Percentiles rank a stretch among this genome's conserved stretches.
phyloP scores from a whole-genome alignment of 2,888 invertebrate genomes.

The Drosophila ustulata region DNA sequence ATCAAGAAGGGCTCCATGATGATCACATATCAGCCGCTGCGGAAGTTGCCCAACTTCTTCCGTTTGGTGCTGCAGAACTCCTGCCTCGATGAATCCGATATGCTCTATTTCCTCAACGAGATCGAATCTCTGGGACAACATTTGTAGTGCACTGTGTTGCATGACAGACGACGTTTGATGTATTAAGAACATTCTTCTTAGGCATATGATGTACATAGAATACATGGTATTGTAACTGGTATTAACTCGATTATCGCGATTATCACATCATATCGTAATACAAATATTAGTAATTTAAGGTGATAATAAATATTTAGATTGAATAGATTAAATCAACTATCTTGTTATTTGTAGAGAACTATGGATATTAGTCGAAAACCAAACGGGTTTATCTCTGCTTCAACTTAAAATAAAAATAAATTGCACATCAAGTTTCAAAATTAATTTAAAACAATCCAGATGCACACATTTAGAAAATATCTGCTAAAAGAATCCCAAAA shows the following conservation, averaged over 20 bases:
- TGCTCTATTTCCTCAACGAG: slow-evolving; percentile 94
- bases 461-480: too few relatives aligned
- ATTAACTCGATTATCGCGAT: slow-evolving; percentile 32
- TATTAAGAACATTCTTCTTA: slow-evolving; percentile 62
- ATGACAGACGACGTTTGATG: slow-evolving; percentile 3
- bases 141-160: slow-evolving; percentile 83
- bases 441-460: too few relatives aligned
- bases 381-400: too few relatives aligned
- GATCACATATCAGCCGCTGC: slow-evolving; percentile 97
- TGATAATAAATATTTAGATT: slow-evolving; percentile 43
- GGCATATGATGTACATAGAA: slow-evolving; percentile 50
- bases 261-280: slow-evolving; percentile 21
- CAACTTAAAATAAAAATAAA: too few relatives aligned
- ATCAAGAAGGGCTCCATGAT: slow-evolving; percentile 97
- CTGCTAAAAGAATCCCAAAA: too few relatives aligned
- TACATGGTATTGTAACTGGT: slow-evolving; percentile 47
- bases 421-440: too few relatives aligned
- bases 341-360: too few relatives aligned
- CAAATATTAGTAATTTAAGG: slow-evolving; percentile 45
- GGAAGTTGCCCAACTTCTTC: slow-evolving; percentile 96
- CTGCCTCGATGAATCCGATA: slow-evolving; percentile 92
- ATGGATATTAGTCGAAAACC: neutral
- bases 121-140: slow-evolving; percentile 93
- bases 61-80: slow-evolving; percentile 97
- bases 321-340: slow-evolving; percentile 7